Evolutionary conservation across 1,140 invertebrate genomes (phyloP).

Genomic region (Micrasema longulum): DNA sequence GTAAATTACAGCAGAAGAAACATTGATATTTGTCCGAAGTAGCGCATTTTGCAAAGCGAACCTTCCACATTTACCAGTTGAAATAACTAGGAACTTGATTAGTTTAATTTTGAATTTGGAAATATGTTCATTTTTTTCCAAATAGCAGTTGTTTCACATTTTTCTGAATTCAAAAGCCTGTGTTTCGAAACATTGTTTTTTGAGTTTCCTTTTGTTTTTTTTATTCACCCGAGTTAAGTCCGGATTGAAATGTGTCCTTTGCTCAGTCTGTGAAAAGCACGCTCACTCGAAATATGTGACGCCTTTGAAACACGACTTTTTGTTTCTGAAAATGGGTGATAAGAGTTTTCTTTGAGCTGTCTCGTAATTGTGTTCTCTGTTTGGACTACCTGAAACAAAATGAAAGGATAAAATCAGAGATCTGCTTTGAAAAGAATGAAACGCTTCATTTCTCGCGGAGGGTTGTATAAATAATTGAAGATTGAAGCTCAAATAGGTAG

Average conservation of each 20-base stretch:
- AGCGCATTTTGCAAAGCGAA: not conserved
- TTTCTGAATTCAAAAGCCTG: constrained; percentile 2
- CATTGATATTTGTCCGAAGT: not conserved
- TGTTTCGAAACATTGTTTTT: not conserved
- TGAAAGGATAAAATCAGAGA: constrained; percentile 11
- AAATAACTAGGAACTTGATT: no score
- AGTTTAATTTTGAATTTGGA: not conserved
- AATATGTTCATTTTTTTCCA: not conserved
- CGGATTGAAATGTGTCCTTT: not conserved
- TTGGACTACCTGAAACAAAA: constrained; percentile 11
- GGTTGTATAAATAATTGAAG: not conserved
- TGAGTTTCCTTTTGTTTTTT: not conserved
- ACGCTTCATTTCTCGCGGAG: not conserved
- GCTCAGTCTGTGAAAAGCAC: not conserved
- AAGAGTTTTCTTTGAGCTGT: constrained; percentile 10
- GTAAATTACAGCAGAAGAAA: not conserved
- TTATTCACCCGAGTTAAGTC: not conserved
- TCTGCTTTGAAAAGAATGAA: not conserved
- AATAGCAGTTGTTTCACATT: not conserved
- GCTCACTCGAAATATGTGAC: constrained; percentile 6
- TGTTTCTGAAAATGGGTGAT: constrained; percentile 2
- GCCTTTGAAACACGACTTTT: not conserved
- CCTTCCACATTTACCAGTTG: no score
- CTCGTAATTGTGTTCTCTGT: constrained; percentile 6
- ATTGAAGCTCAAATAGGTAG: constrained; percentile 5